Conservation (phyloP, 2,797 vertebrate genomes). For the Luscinia megarhynchos region DNA sequence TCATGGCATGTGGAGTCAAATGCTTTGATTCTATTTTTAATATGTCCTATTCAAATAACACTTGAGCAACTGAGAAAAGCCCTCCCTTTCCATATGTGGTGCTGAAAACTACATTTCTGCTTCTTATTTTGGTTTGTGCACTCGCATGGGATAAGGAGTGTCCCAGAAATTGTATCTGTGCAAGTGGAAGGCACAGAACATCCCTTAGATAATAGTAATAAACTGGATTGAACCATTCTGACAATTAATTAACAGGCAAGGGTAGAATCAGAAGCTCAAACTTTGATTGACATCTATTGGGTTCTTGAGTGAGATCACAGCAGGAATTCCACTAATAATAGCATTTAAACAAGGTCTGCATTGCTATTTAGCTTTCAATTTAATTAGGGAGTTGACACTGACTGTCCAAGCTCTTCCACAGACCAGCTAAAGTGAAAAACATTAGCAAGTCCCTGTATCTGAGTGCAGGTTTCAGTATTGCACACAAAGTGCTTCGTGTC, state of each 20-base stretch:
- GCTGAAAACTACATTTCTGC: neutral
- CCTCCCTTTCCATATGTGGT: neutral
- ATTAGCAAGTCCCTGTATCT: neutral
- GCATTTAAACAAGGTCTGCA: neutral
- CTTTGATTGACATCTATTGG: slow-evolving; percentile 36
- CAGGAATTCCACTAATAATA: neutral
- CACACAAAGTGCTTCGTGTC: neutral
- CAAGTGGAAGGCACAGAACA: neutral
- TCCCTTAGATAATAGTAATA: neutral
- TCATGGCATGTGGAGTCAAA: neutral
- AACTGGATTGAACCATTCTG: neutral
- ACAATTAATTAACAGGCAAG: slow-evolving; percentile 13
- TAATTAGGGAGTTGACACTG: neutral
- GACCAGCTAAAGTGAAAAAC: neutral
- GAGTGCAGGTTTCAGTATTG: neutral
- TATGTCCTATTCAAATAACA: neutral
- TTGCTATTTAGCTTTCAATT: slow-evolving; percentile 1
- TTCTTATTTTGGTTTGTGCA: neutral
- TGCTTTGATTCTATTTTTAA: neutral
- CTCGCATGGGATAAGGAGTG: neutral
- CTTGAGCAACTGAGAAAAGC: neutral
- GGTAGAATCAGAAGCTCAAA: neutral
- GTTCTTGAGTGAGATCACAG: neutral
- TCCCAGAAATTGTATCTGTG: neutral
- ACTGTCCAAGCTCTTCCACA: neutral